These are phyloP conservation scores for Podargus strigoides DNA, from an alignment of 2,797 vertebrate species.

Conservation along the genomic window DNA sequence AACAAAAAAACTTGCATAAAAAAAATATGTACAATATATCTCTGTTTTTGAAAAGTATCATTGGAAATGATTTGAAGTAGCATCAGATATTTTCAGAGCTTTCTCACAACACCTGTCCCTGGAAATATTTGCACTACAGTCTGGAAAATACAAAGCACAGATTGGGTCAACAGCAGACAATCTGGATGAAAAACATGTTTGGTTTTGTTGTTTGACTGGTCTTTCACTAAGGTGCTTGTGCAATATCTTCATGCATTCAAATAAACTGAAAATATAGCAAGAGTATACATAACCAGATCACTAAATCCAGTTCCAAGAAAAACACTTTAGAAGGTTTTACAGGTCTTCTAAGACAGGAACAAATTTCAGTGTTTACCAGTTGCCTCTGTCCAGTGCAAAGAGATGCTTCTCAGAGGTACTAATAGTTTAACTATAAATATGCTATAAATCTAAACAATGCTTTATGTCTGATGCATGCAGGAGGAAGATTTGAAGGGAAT, in stretches of 20 bases:
- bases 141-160: constrained; percentile 35
- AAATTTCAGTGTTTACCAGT: neutral
- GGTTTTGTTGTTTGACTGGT: constrained; percentile 40
- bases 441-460: neutral
- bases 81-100: neutral
- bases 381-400: neutral
- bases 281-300: neutral
- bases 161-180: constrained; percentile 52
- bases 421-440: neutral
- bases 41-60: neutral
- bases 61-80: neutral
- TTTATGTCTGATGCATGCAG: neutral
- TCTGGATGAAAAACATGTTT: constrained; percentile 39
- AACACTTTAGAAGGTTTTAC: neutral
- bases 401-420: neutral
- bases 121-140: constrained; percentile 44
- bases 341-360: neutral
- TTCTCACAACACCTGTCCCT: constrained; percentile 24
- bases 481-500: neutral
- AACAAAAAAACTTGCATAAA: neutral
- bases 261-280: neutral
- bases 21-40: neutral
- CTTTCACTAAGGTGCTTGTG: constrained; percentile 25
- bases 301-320: neutral
- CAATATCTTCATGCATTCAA: neutral